Base-by-base conservation (phyloP, 2,113 vertebrate species). In the Nibea coibor region DNA sequence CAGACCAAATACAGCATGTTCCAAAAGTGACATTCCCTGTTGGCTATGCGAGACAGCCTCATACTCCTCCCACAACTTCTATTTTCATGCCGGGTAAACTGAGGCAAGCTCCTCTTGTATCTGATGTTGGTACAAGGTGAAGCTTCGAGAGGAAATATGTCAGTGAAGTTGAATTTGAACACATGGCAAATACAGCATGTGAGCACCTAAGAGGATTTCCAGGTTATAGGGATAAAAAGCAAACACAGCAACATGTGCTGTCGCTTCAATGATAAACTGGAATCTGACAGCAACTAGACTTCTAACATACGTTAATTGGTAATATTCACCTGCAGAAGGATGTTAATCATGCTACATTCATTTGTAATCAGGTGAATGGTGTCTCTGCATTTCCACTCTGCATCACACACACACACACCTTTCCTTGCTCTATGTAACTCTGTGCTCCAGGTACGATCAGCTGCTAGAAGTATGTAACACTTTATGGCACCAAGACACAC, bases 81-180 rank as follows among this genome's bases (percentile, higher is more conserved):
- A 77, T 86, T 87, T 78, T 75, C 65, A 87, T 62, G 83, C 28
- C 42, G 63, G 5, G 75, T 78, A 81, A 85, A 83, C 68, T 35
- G 72, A 86, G 71, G 85, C 82, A 48, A 68, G 26, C 66, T 78
- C 45, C 80, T 58, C 7, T 83, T 48, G 48, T 66, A 42, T 77
- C 76, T 69, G 45, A 64, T 43, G 50, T 20, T 48, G 35, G 20
- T 54, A 45, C 20, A 63, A 17, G 50, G 59, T 5, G 28, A 80
- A 62, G 14, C 43, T 59, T 59, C 5, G 42, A 59, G 48, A 72
- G 17, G 5, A 78, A 58, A 75, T 72, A 71, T 14, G 12, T 24
- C 47, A 57, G 42, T 2, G 22, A 53, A 7, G 63, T 24, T 80
- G 45, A 75, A 65, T 43, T 50, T 61, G 35, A 78, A 79, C 61